A percentile compares a stretch with the other conserved stretches of the same genome.
These are phyloP conservation scores for Apogon hyalosoma DNA, from an alignment of 2,797 vertebrate genomes.

Conservation along the genomic window DNA sequence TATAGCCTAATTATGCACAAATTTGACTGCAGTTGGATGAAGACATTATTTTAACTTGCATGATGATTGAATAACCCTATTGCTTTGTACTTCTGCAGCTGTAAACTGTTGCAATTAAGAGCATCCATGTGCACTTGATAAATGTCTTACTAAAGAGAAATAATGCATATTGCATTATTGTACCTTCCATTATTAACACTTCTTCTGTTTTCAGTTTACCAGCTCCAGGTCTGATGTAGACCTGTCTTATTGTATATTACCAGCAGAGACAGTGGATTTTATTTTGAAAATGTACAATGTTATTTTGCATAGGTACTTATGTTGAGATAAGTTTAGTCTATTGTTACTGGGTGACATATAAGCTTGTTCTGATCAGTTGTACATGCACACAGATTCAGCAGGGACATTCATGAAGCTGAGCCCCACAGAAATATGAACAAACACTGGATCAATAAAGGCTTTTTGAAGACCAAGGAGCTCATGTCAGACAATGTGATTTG, in stretches of 20 bases:
- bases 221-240: conserved; percentile 37
- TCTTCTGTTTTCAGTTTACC: conserved; percentile 42
- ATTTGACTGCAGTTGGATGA: conserved; percentile 18
- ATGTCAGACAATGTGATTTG: background rate
- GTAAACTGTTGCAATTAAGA: conserved; percentile 35
- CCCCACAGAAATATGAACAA: conserved; percentile 23
- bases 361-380: conserved; percentile 35
- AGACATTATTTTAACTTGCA: conserved; percentile 60
- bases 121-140: conserved; percentile 28
- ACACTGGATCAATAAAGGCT: conserved; percentile 66
- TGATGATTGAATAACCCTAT: conserved; percentile 37
- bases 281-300: conserved; percentile 53
- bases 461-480: conserved; percentile 25
- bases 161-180: conserved; percentile 63
- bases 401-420: conserved; percentile 16
- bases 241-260: conserved; percentile 74
- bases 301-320: conserved; percentile 63
- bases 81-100: conserved; percentile 26
- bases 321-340: conserved; percentile 53
- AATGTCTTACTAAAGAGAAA: conserved; percentile 50
- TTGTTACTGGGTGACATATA: conserved; percentile 40
- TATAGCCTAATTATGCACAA: conserved; percentile 36
- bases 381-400: conserved; percentile 26
- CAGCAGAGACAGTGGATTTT: conserved; percentile 60
- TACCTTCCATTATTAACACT: conserved; percentile 21